Conservation (phyloP, 2,888 invertebrate genomes). For the Hartigia nigra region DNA sequence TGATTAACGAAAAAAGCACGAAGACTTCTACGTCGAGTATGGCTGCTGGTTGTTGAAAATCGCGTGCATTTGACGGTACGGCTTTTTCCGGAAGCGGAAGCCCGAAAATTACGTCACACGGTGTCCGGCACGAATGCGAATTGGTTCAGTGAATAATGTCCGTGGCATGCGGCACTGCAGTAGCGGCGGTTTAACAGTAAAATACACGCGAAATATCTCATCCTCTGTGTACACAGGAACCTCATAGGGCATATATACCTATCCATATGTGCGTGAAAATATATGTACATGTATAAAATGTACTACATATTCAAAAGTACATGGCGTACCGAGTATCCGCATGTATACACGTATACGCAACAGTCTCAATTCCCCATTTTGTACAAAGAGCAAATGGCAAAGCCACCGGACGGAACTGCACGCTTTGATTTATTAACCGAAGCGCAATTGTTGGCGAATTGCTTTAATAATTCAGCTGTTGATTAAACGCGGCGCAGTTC, state of each 20-base stretch:
- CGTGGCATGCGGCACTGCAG: constrained; percentile 39
- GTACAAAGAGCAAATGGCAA: neutral
- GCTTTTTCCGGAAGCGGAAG: constrained; percentile 43
- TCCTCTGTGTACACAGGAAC: neutral
- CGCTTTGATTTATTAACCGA: constrained; percentile 60
- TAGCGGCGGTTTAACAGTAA: constrained; percentile 35
- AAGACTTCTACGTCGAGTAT: neutral
- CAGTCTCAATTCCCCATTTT: neutral
- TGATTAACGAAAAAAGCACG: neutral
- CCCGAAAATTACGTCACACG: constrained; percentile 54
- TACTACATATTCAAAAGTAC: constrained; percentile 30
- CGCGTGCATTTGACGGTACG: neutral
- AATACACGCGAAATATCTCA: constrained; percentile 27
- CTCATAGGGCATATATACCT: neutral
- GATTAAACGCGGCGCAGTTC: constrained; percentile 57
- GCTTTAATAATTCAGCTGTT: constrained; percentile 62
- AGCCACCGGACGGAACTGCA: constrained; percentile 1
- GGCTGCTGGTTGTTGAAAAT: neutral
- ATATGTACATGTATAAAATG: neutral
- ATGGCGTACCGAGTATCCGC: constrained; percentile 16
- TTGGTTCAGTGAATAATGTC: constrained; percentile 39
- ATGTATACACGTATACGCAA: neutral
- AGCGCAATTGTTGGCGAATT: constrained; percentile 56
- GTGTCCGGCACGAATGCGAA: constrained; percentile 18
- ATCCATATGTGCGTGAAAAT: neutral